Conservation (phyloP, 2,888 invertebrate species). For the Micropterix aruncella region DNA sequence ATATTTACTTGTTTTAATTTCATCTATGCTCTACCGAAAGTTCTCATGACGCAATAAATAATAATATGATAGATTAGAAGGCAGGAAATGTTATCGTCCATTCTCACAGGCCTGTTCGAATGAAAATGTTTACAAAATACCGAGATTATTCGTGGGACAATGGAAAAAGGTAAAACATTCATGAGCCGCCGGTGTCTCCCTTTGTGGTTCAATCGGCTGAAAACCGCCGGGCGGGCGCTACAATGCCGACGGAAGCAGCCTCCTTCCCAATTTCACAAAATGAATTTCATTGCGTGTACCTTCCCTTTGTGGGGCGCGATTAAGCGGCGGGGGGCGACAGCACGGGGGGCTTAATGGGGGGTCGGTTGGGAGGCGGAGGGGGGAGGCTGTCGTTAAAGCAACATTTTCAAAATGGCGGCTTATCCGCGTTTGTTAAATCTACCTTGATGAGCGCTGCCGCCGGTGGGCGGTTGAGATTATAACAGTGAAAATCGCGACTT, state of each 20-base stretch:
- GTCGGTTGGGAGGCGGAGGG: background rate
- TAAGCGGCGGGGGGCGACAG: background rate
- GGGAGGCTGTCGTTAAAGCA: background rate
- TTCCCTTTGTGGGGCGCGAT: background rate
- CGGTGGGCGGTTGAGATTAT: too few species aligned
- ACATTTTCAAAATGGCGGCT: background rate
- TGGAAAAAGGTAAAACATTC: background rate
- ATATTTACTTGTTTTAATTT: too few species aligned
- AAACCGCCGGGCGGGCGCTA: background rate
- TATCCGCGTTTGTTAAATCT: background rate
- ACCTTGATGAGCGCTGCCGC: background rate
- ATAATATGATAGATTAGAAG: too few species aligned
- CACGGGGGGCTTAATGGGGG: background rate
- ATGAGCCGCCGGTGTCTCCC: background rate
- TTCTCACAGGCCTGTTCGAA: too few species aligned
- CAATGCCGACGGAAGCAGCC: background rate
- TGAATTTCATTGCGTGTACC: background rate
- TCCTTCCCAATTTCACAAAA: too few species aligned
- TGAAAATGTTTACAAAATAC: too few species aligned
- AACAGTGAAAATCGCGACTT: too few species aligned
- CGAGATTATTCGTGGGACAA: too few species aligned
- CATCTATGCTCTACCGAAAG: too few species aligned
- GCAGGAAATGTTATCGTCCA: too few species aligned
- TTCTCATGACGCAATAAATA: too few species aligned
- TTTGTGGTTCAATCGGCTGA: background rate